Percentiles rank a stretch among this genome's conserved stretches.
phyloP scores from a whole-genome alignment of 2,888 invertebrate species.

The Xestia sexstrigata region DNA sequence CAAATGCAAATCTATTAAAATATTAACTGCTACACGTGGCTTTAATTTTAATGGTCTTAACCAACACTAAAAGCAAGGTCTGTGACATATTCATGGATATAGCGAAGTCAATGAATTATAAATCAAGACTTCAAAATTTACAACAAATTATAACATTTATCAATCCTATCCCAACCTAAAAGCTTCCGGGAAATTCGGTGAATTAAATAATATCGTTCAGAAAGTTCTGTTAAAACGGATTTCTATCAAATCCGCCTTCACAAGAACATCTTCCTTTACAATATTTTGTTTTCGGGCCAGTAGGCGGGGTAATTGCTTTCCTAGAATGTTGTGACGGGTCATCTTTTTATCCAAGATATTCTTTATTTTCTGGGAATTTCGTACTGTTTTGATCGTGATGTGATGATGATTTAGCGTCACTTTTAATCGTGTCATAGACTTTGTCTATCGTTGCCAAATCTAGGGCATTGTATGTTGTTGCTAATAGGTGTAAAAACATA shows the following conservation, averaged over 20 bases:
- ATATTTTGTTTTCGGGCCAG: slow-evolving; percentile 54
- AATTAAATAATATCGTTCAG: slow-evolving; percentile 33
- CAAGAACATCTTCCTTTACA: slow-evolving; percentile 36
- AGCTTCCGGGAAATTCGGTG: slow-evolving; percentile 26
- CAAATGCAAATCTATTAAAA: slow-evolving; percentile 22
- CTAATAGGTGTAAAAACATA: slow-evolving; percentile 10
- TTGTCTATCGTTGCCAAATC: slow-evolving; percentile 11
- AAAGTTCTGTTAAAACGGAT: slow-evolving; percentile 41
- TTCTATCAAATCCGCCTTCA: slow-evolving; percentile 33
- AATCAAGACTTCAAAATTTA: slow-evolving; percentile 1
- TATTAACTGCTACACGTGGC: slow-evolving; percentile 37
- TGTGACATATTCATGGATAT: background rate
- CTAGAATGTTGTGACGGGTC: slow-evolving; percentile 17
- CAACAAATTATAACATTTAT: slow-evolving; percentile 25
- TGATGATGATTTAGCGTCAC: background rate
- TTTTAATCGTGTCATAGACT: background rate
- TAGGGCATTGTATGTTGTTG: slow-evolving; percentile 13
- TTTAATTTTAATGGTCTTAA: slow-evolving; percentile 34
- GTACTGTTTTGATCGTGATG: background rate
- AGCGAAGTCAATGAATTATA: background rate
- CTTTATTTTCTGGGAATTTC: background rate
- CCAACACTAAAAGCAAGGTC: slow-evolving; percentile 1
- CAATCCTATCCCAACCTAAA: background rate
- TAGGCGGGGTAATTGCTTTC: slow-evolving; percentile 55
- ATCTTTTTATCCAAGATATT: slow-evolving; percentile 4